These are phyloP conservation scores for Cephus runcator DNA, from an alignment of 2,888 invertebrate species.

Conservation along the genomic window DNA sequence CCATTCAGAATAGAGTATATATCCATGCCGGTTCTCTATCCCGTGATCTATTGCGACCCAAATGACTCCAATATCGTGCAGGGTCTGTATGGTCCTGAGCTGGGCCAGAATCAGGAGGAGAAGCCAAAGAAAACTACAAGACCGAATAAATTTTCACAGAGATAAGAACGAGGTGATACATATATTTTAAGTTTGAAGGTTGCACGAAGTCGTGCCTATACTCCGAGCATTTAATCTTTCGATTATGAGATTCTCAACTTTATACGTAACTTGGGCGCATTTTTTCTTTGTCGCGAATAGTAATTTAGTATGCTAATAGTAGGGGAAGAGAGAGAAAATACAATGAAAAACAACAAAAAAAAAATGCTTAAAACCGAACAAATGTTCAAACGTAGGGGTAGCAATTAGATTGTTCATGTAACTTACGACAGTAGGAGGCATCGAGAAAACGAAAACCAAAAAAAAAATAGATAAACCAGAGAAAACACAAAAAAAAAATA, in stretches of 20 bases:
- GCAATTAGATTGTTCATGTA: background rate
- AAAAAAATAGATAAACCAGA: background rate
- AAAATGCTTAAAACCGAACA: background rate
- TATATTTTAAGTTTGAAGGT: background rate
- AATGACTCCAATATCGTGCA: background rate
- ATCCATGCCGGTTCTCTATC: constrained; percentile 35
- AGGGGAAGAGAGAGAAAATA: constrained; percentile 1
- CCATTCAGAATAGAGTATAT: constrained; percentile 43
- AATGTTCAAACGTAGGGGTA: background rate
- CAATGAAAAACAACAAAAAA: background rate
- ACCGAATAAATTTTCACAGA: background rate
- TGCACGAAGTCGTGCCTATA: background rate
- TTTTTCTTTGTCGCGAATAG: background rate
- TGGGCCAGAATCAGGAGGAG: background rate
- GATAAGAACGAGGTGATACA: background rate
- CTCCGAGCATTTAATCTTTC: background rate
- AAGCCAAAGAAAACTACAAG: background rate
- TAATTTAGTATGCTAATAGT: background rate
- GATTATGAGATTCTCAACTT: background rate
- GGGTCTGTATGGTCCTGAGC: background rate
- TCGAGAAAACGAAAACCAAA: background rate
- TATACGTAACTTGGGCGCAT: background rate
- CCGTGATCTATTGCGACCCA: constrained; percentile 32
- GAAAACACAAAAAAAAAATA: background rate
- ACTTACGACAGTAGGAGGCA: background rate